Conservation (phyloP, 2,113 vertebrate species). For the Clarias magur region DNA sequence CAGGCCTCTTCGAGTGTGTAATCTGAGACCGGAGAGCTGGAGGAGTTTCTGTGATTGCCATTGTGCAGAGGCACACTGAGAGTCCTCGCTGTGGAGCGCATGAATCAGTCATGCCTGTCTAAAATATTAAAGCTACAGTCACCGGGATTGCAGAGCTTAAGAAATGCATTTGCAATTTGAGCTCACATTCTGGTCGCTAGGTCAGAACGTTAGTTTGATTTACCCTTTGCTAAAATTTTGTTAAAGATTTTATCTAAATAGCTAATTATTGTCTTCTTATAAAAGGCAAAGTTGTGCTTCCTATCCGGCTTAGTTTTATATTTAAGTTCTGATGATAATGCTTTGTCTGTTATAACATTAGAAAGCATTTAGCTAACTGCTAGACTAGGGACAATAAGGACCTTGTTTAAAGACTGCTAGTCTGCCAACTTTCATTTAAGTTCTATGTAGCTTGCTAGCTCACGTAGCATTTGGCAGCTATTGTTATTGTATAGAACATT, state of each 20-base stretch:
- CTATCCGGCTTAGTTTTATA: neutral
- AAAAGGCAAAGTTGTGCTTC: neutral
- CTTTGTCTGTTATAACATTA: neutral
- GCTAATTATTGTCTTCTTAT: neutral
- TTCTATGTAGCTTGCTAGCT: neutral
- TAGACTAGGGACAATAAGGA: neutral
- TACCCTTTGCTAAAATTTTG: neutral
- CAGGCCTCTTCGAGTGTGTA: conserved; percentile 21
- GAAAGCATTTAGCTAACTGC: neutral
- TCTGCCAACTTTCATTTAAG: neutral
- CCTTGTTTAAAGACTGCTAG: neutral
- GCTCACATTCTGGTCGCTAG: neutral
- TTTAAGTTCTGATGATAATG: neutral
- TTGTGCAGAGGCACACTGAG: conserved; percentile 17
- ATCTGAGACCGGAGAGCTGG: conserved; percentile 5
- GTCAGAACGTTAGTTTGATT: neutral
- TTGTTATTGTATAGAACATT: neutral
- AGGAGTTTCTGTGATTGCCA: conserved; percentile 27
- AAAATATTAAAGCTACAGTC: neutral
- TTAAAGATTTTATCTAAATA: neutral
- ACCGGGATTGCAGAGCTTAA: neutral
- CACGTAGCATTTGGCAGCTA: neutral
- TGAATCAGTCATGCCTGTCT: conserved; percentile 35
- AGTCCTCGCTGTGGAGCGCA: neutral
- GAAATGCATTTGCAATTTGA: neutral